These are phyloP conservation scores for Molossus molossus DNA, from an alignment of 2,797 vertebrate species.

Conservation along the genomic window DNA sequence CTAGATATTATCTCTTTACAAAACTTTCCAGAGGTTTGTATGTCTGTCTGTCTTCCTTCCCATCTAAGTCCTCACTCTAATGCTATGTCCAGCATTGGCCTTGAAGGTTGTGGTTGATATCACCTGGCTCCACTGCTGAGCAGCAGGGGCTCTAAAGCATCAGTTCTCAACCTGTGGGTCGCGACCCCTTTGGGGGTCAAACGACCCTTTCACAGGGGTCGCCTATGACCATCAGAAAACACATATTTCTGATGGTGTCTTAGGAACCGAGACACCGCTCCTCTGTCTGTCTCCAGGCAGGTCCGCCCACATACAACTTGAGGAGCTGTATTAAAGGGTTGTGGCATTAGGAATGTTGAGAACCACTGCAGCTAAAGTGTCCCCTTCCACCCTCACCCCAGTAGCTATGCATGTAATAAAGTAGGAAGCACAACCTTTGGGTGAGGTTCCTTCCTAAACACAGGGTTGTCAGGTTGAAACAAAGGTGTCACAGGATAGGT, in stretches of 20 bases:
- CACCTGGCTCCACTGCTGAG: not conserved
- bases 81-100: not conserved
- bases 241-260: too few relatives aligned
- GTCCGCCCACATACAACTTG: too few relatives aligned
- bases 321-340: too few relatives aligned
- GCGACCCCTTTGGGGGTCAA: too few relatives aligned
- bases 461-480: not conserved
- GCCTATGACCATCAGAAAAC: too few relatives aligned
- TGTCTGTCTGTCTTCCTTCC: not conserved
- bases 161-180: too few relatives aligned
- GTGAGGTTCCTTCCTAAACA: not conserved
- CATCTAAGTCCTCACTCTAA: not conserved
- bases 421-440: not conserved
- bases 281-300: too few relatives aligned
- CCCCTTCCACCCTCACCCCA: not conserved
- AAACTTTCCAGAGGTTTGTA: not conserved
- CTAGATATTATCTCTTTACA: not conserved
- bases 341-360: too few relatives aligned
- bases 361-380: not conserved
- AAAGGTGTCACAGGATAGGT: not conserved
- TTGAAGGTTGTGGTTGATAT: not conserved
- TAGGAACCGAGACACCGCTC: too few relatives aligned
- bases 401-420: not conserved
- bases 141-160: not conserved
- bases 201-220: too few relatives aligned